Conservation (phyloP, 2,113 vertebrate genomes). For the Arizona elegans region DNA sequence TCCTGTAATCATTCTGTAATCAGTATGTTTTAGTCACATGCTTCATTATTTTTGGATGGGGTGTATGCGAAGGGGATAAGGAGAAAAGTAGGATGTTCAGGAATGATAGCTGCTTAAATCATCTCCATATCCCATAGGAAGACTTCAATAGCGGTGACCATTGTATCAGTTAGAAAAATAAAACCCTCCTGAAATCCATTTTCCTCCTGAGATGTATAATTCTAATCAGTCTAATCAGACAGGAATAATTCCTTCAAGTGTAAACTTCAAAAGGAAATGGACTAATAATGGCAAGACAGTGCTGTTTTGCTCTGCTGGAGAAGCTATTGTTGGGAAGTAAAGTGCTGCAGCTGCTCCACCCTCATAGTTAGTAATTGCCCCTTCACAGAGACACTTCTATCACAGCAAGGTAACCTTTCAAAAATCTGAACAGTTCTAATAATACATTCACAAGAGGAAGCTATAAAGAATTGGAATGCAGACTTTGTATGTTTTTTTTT, state of each 20-base stretch:
- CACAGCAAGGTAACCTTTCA: neutral
- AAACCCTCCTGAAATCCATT: neutral
- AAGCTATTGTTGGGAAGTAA: neutral
- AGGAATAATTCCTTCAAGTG: neutral
- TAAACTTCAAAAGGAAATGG: neutral
- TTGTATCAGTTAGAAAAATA: neutral
- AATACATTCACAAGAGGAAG: neutral
- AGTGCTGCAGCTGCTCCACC: neutral
- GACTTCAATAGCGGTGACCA: neutral
- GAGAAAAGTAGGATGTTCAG: neutral
- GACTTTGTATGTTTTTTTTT: neutral
- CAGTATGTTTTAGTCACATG: too few species aligned
- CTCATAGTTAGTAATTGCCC: neutral
- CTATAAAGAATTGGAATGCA: neutral
- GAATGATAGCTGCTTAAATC: neutral
- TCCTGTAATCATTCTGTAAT: too few species aligned
- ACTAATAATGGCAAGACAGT: neutral
- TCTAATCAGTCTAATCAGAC: neutral
- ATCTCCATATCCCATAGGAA: neutral
- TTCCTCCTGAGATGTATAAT: neutral
- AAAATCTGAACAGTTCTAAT: neutral
- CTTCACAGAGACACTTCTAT: neutral
- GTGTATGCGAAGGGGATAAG: neutral
- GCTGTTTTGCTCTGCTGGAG: neutral
- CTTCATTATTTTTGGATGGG: neutral